These are phyloP conservation scores for Trematocara stigmaticum DNA, from an alignment of 2,113 vertebrate genomes.

Conservation along the genomic window DNA sequence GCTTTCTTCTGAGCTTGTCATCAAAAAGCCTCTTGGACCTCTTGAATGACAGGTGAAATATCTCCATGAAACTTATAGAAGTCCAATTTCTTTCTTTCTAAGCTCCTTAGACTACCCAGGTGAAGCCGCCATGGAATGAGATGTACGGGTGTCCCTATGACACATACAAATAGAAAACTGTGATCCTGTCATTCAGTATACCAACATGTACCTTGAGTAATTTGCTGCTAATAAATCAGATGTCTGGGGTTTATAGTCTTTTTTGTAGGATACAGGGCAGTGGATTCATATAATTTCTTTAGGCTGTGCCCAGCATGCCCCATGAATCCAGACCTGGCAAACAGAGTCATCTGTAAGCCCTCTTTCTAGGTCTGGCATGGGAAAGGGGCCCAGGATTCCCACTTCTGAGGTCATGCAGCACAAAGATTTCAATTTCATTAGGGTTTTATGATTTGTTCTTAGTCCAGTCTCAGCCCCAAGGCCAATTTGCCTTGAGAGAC, in stretches of 20 bases:
- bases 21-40: neutral
- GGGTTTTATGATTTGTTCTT: neutral
- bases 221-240: neutral
- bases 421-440: neutral
- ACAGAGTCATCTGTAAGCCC: neutral
- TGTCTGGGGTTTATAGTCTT: rapidly evolving
- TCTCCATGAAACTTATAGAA: neutral
- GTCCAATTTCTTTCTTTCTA: neutral
- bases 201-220: rapidly evolving
- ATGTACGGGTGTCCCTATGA: neutral
- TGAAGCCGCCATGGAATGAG: rapidly evolving
- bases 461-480: neutral
- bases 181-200: neutral
- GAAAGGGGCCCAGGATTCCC: neutral
- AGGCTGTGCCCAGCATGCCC: neutral
- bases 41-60: rapidly evolving
- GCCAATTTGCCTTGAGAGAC: neutral
- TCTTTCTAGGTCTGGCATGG: rapidly evolving
- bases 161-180: neutral
- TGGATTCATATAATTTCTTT: neutral
- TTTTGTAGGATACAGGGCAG: neutral
- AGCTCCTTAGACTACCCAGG: neutral
- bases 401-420: neutral
- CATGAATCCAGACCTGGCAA: rapidly evolving
- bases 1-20: neutral